Percentiles rank a stretch among this genome's conserved stretches.
phyloP scores from a whole-genome alignment of 1,140 invertebrate genomes.

The Marisa cornuarietis region DNA sequence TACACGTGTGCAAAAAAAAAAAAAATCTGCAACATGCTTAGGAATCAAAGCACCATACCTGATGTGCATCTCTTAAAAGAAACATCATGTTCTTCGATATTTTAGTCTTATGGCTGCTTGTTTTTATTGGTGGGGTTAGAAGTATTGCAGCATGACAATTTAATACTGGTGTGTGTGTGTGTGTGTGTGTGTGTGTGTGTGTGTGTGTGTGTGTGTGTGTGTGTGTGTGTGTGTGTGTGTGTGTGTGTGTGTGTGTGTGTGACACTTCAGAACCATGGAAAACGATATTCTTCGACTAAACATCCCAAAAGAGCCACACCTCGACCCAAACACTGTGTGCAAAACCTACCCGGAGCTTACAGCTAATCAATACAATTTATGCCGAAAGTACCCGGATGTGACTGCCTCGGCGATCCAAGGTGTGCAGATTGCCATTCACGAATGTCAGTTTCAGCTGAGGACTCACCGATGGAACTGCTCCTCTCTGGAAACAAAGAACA shows the following conservation, averaged over 20 bases:
- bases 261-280: conserved; percentile 44
- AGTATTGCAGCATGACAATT: too few relatives aligned
- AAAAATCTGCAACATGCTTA: too few relatives aligned
- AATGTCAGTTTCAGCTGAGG: conserved; percentile 63
- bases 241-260: background rate
- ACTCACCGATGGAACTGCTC: conserved; percentile 65
- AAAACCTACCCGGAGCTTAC: conserved; percentile 77
- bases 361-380: conserved; percentile 82
- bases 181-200: background rate
- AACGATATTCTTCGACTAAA: conserved; percentile 60
- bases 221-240: conserved; percentile 10
- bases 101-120: too few relatives aligned
- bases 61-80: too few relatives aligned
- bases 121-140: too few relatives aligned
- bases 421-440: conserved; percentile 82
- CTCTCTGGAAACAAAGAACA: conserved; percentile 72
- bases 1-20: too few relatives aligned
- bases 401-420: conserved; percentile 89
- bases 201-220: conserved; percentile 12
- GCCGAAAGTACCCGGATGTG: conserved; percentile 82
- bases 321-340: conserved; percentile 61
- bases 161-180: conserved; percentile 2
- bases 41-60: too few relatives aligned
- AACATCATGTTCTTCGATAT: too few relatives aligned
- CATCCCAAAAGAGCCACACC: conserved; percentile 54